phyloP scores from a whole-genome alignment of 2,113 vertebrate genomes.

The Tachuris rubrigastra region DNA sequence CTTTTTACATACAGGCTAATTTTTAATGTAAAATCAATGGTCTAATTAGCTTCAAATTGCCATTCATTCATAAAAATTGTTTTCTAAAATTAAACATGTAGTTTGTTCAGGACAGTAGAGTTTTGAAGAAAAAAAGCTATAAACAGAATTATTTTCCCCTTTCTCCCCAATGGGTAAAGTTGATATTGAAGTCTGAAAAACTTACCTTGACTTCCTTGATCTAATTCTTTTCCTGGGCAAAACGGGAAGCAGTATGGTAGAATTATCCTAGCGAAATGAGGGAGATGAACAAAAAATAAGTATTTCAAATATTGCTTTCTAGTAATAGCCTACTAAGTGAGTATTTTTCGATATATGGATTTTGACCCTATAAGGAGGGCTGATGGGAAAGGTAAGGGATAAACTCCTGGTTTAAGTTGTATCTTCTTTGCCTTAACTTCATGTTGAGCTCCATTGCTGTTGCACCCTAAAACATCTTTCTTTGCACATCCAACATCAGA shows the following conservation, averaged over 20 bases:
- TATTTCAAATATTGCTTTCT: neutral
- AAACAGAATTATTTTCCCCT: neutral
- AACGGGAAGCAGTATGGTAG: accelerated
- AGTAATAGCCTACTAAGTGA: neutral
- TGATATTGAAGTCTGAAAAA: neutral
- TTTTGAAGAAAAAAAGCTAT: neutral
- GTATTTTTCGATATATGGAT: neutral
- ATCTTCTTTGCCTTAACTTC: neutral
- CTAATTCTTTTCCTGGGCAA: neutral
- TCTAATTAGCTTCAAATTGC: neutral
- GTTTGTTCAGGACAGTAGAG: neutral
- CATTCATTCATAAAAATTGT: constrained; percentile 7
- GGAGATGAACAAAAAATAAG: neutral
- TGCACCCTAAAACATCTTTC: neutral
- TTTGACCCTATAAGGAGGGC: neutral
- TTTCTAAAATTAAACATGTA: neutral
- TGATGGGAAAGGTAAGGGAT: neutral
- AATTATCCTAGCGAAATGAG: neutral
- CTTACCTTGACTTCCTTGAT: neutral
- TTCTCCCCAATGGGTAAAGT: neutral
- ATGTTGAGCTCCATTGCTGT: neutral
- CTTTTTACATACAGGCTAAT: neutral
- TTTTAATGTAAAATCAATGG: neutral
- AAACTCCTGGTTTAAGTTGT: neutral
- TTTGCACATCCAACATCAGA: neutral